A percentile compares a stretch with the other conserved stretches of the same genome.
Evolutionary conservation across 1,140 invertebrate species (phyloP).

Genomic region (Aphis gossypii): DNA sequence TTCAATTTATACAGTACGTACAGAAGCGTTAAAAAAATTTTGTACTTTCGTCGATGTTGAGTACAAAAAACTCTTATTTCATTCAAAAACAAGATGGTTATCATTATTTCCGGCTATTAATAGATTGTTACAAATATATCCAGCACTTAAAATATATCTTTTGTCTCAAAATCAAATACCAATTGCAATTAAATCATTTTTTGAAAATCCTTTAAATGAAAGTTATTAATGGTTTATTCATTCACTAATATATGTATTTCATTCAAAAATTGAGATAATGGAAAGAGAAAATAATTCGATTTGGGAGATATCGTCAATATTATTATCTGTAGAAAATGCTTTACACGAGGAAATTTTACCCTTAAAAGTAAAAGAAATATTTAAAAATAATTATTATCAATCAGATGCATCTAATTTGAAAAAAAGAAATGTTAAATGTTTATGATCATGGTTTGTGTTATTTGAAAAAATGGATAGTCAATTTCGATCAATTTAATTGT

Average conservation of each 20-base stretch:
- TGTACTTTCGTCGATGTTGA: neutral
- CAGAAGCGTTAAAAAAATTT: neutral
- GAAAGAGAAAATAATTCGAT: slow-evolving; percentile 9
- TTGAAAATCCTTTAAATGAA: slow-evolving; percentile 28
- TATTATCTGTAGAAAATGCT: neutral
- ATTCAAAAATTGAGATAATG: slow-evolving; percentile 11
- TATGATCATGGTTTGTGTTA: neutral
- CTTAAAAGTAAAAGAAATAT: slow-evolving; percentile 21
- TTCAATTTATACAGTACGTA: slow-evolving; percentile 17
- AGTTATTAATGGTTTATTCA: slow-evolving; percentile 9
- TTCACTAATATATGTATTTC: slow-evolving; percentile 10
- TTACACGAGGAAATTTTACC: slow-evolving; percentile 3
- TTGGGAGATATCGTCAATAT: neutral
- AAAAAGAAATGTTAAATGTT: slow-evolving; percentile 19
- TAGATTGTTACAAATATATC: slow-evolving; percentile 21
- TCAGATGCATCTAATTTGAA: neutral
- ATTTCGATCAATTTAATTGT: neutral
- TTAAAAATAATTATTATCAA: slow-evolving; percentile 2
- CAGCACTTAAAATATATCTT: neutral
- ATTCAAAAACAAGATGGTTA: slow-evolving; percentile 18
- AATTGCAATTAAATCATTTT: slow-evolving; percentile 17
- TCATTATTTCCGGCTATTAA: slow-evolving; percentile 2
- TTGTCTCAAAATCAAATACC: slow-evolving; percentile 20
- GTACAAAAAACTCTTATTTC: slow-evolving; percentile 7
- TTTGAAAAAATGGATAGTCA: slow-evolving; percentile 11